Evolutionary conservation across 2,888 invertebrate genomes (phyloP).

Genomic region (Ephialtes manifestator): DNA sequence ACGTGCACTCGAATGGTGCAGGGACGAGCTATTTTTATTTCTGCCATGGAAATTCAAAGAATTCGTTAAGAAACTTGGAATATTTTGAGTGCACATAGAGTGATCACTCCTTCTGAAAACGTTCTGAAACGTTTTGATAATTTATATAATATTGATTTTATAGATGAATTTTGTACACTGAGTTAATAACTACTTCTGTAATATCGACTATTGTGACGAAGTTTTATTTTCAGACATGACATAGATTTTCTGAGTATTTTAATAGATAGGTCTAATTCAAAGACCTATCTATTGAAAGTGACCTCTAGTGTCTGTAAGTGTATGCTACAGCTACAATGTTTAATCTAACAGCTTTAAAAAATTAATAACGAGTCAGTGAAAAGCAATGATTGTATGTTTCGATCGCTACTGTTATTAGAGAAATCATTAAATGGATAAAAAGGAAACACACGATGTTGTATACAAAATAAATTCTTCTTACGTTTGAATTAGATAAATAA

Average conservation of each 20-base stretch:
- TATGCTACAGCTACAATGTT: too few relatives aligned
- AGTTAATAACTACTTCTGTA: background rate
- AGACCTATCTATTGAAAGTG: background rate
- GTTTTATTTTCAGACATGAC: background rate
- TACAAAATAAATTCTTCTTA: too few relatives aligned
- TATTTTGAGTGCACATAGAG: background rate
- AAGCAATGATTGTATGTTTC: too few relatives aligned
- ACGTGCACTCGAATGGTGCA: background rate
- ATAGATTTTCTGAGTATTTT: background rate
- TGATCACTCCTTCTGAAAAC: background rate
- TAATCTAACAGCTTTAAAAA: too few relatives aligned
- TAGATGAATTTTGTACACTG: background rate
- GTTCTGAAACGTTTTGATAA: background rate
- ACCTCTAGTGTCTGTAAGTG: background rate
- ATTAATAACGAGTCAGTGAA: too few relatives aligned
- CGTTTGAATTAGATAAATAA: too few relatives aligned
- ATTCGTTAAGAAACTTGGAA: conserved; percentile 46
- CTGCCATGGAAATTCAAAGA: background rate
- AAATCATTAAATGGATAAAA: too few relatives aligned
- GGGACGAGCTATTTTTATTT: background rate
- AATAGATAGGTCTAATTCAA: too few relatives aligned
- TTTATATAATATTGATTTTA: background rate
- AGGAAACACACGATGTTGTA: too few relatives aligned
- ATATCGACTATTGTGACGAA: background rate
- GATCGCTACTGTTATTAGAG: too few relatives aligned